Conservation (phyloP, 2,797 vertebrate species). For the Carcharodon carcharias region DNA sequence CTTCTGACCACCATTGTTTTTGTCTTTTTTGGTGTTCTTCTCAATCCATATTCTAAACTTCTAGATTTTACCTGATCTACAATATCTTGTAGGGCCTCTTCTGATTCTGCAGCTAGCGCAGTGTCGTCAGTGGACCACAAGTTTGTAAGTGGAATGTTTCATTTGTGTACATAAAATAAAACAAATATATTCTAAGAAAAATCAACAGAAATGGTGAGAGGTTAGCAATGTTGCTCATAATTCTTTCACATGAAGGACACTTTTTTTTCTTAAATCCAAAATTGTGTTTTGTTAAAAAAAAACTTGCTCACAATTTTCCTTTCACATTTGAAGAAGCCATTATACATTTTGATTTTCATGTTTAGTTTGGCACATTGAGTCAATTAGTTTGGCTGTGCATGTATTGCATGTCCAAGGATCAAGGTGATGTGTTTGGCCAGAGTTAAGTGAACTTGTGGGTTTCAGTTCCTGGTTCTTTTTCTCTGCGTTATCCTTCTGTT, state of each 20-base stretch:
- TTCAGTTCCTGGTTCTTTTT: not conserved
- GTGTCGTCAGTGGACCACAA: no score
- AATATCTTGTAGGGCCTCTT: no score
- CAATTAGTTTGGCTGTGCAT: not conserved
- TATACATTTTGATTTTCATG: not conserved
- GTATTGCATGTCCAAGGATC: no score
- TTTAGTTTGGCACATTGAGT: not conserved
- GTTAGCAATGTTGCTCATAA: not conserved
- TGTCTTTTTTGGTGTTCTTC: no score
- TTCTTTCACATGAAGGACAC: not conserved
- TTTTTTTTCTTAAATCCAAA: not conserved
- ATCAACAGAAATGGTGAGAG: not conserved
- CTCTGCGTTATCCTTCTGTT: slow-evolving; percentile 12
- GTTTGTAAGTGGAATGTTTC: not conserved
- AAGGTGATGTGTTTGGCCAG: not conserved
- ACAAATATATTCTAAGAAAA: not conserved
- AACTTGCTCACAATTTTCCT: not conserved
- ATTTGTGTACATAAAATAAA: not conserved
- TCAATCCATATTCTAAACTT: no score
- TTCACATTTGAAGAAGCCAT: not conserved
- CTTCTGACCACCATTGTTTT: no score
- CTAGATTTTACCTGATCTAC: no score
- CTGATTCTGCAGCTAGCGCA: no score
- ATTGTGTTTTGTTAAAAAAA: not conserved
- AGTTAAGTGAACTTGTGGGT: not conserved